Conservation (phyloP, 2,797 vertebrate genomes). For the Sebastes matsubarae region DNA sequence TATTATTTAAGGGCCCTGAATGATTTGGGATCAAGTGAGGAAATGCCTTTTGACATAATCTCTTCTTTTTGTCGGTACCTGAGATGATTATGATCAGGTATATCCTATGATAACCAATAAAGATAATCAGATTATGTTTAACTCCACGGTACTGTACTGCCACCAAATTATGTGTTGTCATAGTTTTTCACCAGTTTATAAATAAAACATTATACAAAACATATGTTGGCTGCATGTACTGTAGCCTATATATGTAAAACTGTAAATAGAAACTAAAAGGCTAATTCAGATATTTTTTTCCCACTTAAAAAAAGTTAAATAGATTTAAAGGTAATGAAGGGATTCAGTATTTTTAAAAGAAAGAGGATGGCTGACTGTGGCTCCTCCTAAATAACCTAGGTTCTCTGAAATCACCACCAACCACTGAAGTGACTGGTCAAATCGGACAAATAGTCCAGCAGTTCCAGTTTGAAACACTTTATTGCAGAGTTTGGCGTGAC, state of each 20-base stretch:
- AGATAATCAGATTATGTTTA: background rate
- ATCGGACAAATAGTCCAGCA: no score
- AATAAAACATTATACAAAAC: background rate
- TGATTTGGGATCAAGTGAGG: background rate
- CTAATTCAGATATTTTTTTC: background rate
- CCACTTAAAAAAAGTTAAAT: background rate
- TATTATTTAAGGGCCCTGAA: background rate
- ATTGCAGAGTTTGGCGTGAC: no score
- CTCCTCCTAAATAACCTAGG: no score
- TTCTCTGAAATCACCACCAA: no score
- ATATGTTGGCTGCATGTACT: background rate
- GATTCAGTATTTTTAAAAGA: background rate
- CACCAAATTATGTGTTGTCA: background rate
- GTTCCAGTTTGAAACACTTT: no score
- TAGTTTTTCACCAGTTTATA: background rate
- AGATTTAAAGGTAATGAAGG: background rate
- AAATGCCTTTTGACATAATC: background rate
- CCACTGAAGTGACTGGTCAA: no score
- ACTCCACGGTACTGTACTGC: background rate
- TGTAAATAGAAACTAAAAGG: background rate
- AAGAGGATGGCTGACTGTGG: no score
- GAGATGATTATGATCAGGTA: background rate
- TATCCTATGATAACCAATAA: background rate
- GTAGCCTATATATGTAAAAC: background rate
- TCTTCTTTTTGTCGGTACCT: background rate